These are phyloP conservation scores for Acronicta aceris DNA, from an alignment of 2,888 invertebrate species.

Conservation along the genomic window DNA sequence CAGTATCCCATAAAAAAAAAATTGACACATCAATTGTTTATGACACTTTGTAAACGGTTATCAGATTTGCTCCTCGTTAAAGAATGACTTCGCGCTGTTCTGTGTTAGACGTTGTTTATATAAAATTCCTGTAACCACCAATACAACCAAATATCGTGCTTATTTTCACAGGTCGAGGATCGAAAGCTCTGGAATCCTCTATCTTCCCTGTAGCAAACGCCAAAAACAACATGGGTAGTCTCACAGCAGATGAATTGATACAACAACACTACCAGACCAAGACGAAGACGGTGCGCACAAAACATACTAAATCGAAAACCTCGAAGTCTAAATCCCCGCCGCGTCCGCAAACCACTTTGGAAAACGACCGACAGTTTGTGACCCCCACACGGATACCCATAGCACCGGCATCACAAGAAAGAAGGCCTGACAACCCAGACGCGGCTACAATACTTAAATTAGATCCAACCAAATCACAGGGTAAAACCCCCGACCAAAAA, in stretches of 20 bases:
- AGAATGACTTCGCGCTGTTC: no score
- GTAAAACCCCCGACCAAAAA: constrained; percentile 45
- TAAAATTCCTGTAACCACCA: no score
- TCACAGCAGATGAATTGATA: constrained; percentile 72
- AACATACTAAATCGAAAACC: neutral
- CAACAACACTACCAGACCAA: constrained; percentile 58
- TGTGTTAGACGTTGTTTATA: no score
- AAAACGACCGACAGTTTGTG: neutral
- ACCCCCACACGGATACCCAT: neutral
- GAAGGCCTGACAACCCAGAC: constrained; percentile 22
- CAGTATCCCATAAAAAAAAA: no score
- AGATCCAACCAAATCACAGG: constrained; percentile 36
- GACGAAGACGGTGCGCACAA: neutral
- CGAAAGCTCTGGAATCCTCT: constrained; percentile 67
- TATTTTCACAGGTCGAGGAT: constrained; percentile 66
- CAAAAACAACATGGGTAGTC: constrained; percentile 29
- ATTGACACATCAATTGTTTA: no score
- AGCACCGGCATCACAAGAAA: constrained; percentile 23
- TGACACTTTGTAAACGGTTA: no score
- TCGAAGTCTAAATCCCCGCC: neutral
- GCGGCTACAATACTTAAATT: constrained; percentile 49
- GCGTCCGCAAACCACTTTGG: constrained; percentile 21
- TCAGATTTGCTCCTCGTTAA: no score
- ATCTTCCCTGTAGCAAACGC: constrained; percentile 42
- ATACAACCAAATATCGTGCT: no score